Percentiles rank a stretch among this genome's conserved stretches.
Evolutionary conservation across 2,797 vertebrate species (phyloP).

Genomic region (Poeciliopsis paucimaculata): DNA sequence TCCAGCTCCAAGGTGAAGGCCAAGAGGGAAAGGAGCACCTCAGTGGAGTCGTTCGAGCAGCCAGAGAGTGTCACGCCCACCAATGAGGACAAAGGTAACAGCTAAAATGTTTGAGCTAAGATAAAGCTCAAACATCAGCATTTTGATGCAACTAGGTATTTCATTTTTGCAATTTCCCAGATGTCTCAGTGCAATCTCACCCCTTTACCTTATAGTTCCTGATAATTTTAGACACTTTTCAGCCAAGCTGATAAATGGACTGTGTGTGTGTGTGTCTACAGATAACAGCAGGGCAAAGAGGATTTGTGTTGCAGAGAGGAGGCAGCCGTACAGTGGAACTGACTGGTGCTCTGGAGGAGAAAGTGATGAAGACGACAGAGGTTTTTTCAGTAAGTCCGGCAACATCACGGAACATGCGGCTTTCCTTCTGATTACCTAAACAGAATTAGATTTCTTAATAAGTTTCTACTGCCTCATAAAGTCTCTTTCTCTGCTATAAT

Average conservation of each 20-base stretch:
- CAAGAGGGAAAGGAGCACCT: conserved; percentile 97
- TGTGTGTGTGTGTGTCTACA: conserved; percentile 36
- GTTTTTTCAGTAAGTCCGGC: conserved; percentile 85
- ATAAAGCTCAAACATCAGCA: background rate
- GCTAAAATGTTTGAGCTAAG: background rate
- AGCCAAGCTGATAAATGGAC: conserved; percentile 17
- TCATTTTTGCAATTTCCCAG: background rate
- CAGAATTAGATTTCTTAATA: conserved; percentile 41
- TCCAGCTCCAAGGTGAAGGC: conserved; percentile 96
- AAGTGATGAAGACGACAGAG: conserved; percentile 86
- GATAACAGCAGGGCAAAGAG: conserved; percentile 85
- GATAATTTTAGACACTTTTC: conserved; percentile 12
- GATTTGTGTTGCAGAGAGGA: conserved; percentile 82
- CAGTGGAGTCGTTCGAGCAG: conserved; percentile 97
- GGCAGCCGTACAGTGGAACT: conserved; percentile 82
- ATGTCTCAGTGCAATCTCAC: background rate
- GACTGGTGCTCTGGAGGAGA: conserved; percentile 88
- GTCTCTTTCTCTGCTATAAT: conserved; percentile 23
- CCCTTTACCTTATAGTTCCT: conserved; percentile 11
- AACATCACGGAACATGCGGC: conserved; percentile 37
- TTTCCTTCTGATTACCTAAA: conserved; percentile 36
- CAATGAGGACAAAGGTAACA: conserved; percentile 92
- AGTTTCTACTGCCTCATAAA: conserved; percentile 28
- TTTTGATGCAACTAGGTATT: background rate
- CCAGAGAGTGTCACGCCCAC: conserved; percentile 93